These are phyloP conservation scores for Paramisgurnus dabryanus DNA, from an alignment of 2,113 vertebrate species.

Conservation along the genomic window DNA sequence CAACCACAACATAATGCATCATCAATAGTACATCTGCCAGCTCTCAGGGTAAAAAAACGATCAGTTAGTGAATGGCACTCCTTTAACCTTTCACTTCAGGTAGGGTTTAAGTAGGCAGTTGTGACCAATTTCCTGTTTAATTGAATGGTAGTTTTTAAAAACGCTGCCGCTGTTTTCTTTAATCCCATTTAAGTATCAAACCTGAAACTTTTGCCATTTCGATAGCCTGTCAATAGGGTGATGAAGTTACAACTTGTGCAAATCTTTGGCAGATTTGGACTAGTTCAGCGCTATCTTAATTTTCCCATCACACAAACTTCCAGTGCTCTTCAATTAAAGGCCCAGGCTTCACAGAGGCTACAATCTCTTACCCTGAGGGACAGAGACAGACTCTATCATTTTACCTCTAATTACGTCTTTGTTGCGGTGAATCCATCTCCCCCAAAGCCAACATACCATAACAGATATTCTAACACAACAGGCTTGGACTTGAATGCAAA, in stretches of 20 bases:
- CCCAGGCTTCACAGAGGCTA: constrained; percentile 9
- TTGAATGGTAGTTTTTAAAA: background rate
- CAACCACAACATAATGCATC: constrained; percentile 5
- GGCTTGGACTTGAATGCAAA: constrained; percentile 62
- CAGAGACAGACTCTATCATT: constrained; percentile 26
- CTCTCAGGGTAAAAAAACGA: background rate
- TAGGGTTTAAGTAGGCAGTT: background rate
- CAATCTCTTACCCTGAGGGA: constrained; percentile 23
- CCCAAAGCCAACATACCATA: constrained; percentile 30
- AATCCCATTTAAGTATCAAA: background rate
- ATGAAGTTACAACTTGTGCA: background rate
- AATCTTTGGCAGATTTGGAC: background rate
- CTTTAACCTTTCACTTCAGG: background rate
- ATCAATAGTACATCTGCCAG: constrained; percentile 33
- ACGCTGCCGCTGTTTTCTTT: background rate
- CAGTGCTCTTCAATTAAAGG: background rate
- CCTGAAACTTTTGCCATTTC: background rate
- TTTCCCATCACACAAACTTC: constrained; percentile 6
- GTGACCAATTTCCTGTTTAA: background rate
- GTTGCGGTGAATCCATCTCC: constrained; percentile 38
- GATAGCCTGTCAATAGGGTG: background rate
- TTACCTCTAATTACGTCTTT: constrained; percentile 41
- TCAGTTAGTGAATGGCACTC: background rate
- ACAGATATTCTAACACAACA: constrained; percentile 34
- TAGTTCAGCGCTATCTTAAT: background rate